Evolutionary conservation across 2,113 vertebrate species (phyloP), one percentile per base, ranked within the genome.

Genomic region (Apodemus speciosus): DNA sequence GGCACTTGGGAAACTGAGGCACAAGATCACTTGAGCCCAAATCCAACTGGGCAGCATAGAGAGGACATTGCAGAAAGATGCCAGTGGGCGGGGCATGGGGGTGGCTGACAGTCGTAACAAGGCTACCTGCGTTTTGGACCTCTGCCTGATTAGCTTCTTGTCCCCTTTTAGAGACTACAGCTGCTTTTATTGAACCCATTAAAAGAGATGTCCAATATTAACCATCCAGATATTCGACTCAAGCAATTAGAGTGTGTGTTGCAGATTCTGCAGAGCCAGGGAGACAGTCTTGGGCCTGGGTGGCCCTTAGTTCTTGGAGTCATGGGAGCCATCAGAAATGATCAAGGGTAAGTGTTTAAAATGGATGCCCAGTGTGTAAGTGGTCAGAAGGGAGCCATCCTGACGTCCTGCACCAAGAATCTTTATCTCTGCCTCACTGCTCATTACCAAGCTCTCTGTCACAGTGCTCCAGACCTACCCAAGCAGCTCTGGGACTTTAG

Each of bases 281-380:
- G 99, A 35, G 99, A 99, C 97, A 98, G 99, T 96, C 98, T 99
- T 95, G 99, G 99, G 49, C 99, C 99, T 62, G 99, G 99, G 13
- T 99, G 99, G 99, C 99, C 99, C 6, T 97, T 99, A 58, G 99
- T 99, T 60, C 98, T 99, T 97, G 99, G 99, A 85, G 99, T 99
- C 91, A 99, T 99, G 97, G 99, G 99, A 95, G 99, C 99, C 90
- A 99, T 99, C 96, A 99, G 99, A 97, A 99, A 99, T 94, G 99
- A 99, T 98, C 99, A 99, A 97, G 99, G 99, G 99, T 99, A 97
- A 99, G 98, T 97, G 49, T 71, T 96, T 79, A 32, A 97, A 97
- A 40, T 76, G 85, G 92, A 85, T 9, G 69, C 75, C 51, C 18
- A 75, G 30, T 89, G 91, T 64, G 3, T 76, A 51, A 35, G 51